Evolutionary conservation across 2,888 invertebrate genomes (phyloP), one percentile per base, ranked within the genome.

Genomic region (Nemoura dubitans): DNA sequence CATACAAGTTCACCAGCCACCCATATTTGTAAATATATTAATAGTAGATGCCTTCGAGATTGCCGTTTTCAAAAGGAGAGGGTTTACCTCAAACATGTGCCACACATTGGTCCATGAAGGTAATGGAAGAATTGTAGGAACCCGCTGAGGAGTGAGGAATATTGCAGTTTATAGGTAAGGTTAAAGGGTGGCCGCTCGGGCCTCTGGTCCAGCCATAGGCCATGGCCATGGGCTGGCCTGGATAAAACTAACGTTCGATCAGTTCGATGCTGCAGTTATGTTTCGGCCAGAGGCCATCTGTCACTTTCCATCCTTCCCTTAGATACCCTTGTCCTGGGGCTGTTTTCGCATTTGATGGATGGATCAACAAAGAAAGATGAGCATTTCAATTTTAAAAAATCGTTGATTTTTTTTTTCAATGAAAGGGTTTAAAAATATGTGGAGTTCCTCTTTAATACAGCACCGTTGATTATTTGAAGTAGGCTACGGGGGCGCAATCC

Each of bases 351-450:
- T 59, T 84, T 84, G 84, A 84, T 84, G 84, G 84, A 84, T 84
- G 29, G 84, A 84, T 84, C 84, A 84, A 84, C 84, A 84, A 84
- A 28, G 84, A 84, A 84, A 84, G 84, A 84, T 84, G 84, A 84
- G 84, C 27, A 84, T 84, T 84, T 84, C 84, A 84, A 84, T 84
- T 76, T 10, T 27, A 84, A 84, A 84, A 83, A 84, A 84, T 81
- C 59, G 59, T 84, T 84, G 84, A 29, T 76, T 84, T 84, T 76
- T 59, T 59, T 84, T 84, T 84, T 36, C 26, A 83, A 83, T 28
- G 84, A 27, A 59, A 84, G 59, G 84, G 84, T 84, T 84, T 59
- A 16, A 84, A 84, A 84, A 84, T 84, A 84, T 28, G 84, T 84
- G 84, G 76, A 84, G 84, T 84, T 84, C 84, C 84, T 84, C 84